A percentile compares a stretch with the other conserved stretches of the same genome.
These are phyloP conservation scores for Hydropsyche tenuis DNA, from an alignment of 1,140 invertebrate species.

Conservation along the genomic window DNA sequence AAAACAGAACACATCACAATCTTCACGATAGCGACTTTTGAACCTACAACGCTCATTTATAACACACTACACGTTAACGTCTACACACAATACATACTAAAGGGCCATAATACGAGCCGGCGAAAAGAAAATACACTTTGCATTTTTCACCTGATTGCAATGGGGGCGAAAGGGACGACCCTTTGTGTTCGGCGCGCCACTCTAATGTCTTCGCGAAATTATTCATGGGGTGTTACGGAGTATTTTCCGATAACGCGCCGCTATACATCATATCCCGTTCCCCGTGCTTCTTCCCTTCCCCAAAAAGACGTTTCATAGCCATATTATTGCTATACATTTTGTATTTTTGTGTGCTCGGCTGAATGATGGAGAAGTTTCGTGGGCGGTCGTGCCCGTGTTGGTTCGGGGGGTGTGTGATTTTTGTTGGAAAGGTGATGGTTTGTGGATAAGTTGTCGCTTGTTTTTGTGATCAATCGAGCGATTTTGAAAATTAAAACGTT, in stretches of 20 bases:
- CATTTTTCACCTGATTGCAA: conserved; percentile 31
- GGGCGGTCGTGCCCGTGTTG: not conserved
- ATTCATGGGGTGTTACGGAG: conserved; percentile 29
- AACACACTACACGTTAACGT: too few species aligned
- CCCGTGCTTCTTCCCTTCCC: not conserved
- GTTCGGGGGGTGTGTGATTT: not conserved
- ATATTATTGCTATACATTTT: not conserved
- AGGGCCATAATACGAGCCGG: conserved; percentile 7
- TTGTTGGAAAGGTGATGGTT: too few species aligned
- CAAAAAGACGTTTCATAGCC: conserved; percentile 3
- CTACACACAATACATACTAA: too few species aligned
- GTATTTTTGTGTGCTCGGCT: not conserved
- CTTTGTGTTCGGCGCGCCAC: not conserved
- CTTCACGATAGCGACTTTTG: too few species aligned
- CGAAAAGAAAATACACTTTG: conserved; percentile 36
- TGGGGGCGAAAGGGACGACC: conserved; percentile 29
- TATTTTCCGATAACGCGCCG: conserved; percentile 27
- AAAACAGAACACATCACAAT: too few species aligned
- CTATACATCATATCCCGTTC: conserved; percentile 24
- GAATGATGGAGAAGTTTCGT: not conserved
- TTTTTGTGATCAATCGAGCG: too few species aligned
- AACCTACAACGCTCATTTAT: too few species aligned
- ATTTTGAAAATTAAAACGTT: too few species aligned
- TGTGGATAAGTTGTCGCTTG: too few species aligned
- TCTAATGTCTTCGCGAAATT: conserved; percentile 16